Base-by-base conservation (phyloP, 1,140 invertebrate genomes). In the Thaumatotibia leucotreta region DNA sequence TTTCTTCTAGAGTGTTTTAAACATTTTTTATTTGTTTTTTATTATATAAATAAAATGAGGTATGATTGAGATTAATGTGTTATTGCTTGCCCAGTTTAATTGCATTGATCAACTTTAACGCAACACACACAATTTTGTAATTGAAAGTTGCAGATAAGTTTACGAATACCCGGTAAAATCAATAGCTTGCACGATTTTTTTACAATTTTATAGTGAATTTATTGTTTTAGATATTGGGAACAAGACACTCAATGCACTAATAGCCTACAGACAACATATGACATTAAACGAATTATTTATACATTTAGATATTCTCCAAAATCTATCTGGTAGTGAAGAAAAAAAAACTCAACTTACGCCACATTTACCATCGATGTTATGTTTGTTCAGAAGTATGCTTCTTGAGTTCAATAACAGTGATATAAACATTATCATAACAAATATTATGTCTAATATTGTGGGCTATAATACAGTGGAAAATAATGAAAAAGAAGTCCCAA, bases 381-480 rank as follows among this genome's bases (percentile, higher is more conserved):
- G 65, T 6, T 63, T 87, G 45, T 83, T 87, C 22, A 86, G 81
- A 72, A 64, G 71, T 27, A 72, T 86, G 66, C 65, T 88, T 20
- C 65, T 76, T 10, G 76, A 86, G 64, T 84, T 79, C 73, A 73
- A 88, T 61, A 77, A 82, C 17, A 86, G 84, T 73, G 76, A 79
- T 73, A 78, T 86, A 45, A 88, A 88, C 69, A 82, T 84, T 61
- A 50, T 79, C 33, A 65, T 84, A 33, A 83, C 79, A 10, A 80
- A 78, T 66, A 82, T 85, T 67, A 58, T 88, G 24, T 80, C 77
- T 35, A 86, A 84, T 67, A 66, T 88, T 39, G 66, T 86, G 35
- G 64, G 80, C 1, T 77, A 80, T 62, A 80, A 70, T 68, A 69
- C 75, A 23, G 32, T 72, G 6, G 73, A 77, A 65, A 58, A 65